Evolutionary conservation across 2,113 vertebrate species (phyloP), one percentile per base, ranked within the genome.

Genomic region (Epinephelus cyanopodus): DNA sequence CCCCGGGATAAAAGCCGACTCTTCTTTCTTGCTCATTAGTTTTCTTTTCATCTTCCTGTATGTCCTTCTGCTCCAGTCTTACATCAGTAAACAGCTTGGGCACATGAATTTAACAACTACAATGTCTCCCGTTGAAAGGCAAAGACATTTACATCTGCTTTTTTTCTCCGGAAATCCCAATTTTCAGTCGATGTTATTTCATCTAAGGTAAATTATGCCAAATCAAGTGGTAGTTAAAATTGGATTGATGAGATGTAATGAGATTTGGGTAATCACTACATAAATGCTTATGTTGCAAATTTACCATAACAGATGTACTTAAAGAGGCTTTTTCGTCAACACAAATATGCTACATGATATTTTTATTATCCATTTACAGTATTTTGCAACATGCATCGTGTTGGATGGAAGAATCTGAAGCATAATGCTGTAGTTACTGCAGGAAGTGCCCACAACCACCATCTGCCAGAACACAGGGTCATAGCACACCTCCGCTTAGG

Each of bases 401-500:
- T 19, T 67, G 37, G 29, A 70, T 63, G 25, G 27, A 6, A 48
- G 14, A 86, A 52, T 65, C 13, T 47, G 61, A 67, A 13, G 23
- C 48, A 67, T 23, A 62, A 27, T 67, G 33, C 45, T 25, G 72
- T 71, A 14, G 53, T 64, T 85, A 17, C 14, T 69, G 62, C 61
- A 74, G 57, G 52, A 61, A 67, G 29, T 81, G 64, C 67, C 58
- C 56, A 75, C 60, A 83, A 84, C 4, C 57, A 77, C 85, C 85
- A 91, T 88, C 87, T 90, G 85, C 66, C 48, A 73, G 83, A 75
- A 85, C 58, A 80, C 13, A 58, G 72, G 85, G 87, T 89, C 84
- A 85, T 18, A 62, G 71, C 65, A 86, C 77, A 81, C 77, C 74
- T 88, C 83, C 50, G 29, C 83, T 79, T 56, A 79, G 87, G 65